Evolutionary conservation across 1,140 invertebrate species (phyloP).

Genomic region (Hirudo medicinalis): DNA sequence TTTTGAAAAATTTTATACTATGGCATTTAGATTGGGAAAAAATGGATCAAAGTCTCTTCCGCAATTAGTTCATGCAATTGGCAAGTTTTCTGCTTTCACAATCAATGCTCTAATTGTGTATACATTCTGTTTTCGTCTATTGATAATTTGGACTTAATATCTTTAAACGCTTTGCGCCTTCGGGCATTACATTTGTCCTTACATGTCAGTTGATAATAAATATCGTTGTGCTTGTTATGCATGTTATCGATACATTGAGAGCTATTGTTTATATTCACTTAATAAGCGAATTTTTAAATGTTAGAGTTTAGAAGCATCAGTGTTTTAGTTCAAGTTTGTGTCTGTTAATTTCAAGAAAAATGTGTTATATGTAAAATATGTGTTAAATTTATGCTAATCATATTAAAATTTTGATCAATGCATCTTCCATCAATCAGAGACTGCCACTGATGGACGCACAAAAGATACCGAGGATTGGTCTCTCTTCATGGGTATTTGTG

Average conservation of each 20-base stretch:
- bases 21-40: slow-evolving; percentile 1
- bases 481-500: slow-evolving; percentile 97
- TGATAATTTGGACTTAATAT: background rate
- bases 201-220: background rate
- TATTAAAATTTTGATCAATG: background rate
- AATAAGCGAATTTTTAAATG: background rate
- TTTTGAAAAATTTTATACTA: no score
- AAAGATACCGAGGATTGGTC: slow-evolving; percentile 90
- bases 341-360: background rate
- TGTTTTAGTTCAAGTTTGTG: background rate
- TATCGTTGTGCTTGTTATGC: no score
- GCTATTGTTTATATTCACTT: no score
- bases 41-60: slow-evolving; percentile 6
- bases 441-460: slow-evolving; percentile 72
- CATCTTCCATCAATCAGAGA: slow-evolving; percentile 50
- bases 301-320: background rate
- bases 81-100: background rate
- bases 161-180: background rate
- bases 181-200: background rate
- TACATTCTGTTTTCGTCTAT: background rate
- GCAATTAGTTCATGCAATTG: slow-evolving; percentile 2
- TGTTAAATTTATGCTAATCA: no score
- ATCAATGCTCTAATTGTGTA: background rate
- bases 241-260: no score
- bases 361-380: background rate